phyloP scores from a whole-genome alignment of 2,797 vertebrate genomes.

The Acropternis orthonyx region DNA sequence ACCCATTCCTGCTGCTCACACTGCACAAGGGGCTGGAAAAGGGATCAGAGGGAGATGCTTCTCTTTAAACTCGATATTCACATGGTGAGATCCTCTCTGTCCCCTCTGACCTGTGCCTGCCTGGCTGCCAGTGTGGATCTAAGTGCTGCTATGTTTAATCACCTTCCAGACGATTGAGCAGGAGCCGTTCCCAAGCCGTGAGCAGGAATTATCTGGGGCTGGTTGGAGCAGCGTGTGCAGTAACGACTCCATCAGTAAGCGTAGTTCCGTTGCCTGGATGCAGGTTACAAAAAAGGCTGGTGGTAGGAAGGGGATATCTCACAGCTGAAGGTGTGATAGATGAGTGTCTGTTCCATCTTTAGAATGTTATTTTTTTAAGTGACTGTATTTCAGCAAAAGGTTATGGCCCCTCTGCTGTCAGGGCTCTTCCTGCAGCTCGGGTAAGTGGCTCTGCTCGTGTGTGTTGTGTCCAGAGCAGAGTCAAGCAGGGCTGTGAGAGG shows the following conservation, averaged over 20 bases:
- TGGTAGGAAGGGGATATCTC: neutral
- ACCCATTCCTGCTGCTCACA: neutral
- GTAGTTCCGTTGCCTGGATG: neutral
- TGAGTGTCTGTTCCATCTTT: neutral
- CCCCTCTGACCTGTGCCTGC: slow-evolving; percentile 7
- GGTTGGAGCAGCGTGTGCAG: neutral
- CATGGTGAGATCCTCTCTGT: neutral
- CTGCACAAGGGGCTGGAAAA: neutral
- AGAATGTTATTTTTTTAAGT: neutral
- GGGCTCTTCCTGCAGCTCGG: neutral
- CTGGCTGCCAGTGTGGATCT: neutral
- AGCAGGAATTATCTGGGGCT: neutral
- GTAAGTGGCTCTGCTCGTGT: neutral
- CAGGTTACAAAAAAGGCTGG: neutral
- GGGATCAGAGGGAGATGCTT: neutral
- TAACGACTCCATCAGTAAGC: neutral
- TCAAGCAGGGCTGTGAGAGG: neutral
- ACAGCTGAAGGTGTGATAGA: neutral
- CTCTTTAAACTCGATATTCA: neutral
- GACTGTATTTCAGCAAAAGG: neutral
- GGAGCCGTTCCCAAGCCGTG: neutral
- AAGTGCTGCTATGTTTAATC: neutral
- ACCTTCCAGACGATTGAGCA: neutral
- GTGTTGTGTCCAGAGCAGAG: neutral
- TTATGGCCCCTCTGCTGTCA: neutral